Evolutionary conservation across 2,797 vertebrate species (phyloP).

Genomic region (Myiothlypis coronata): DNA sequence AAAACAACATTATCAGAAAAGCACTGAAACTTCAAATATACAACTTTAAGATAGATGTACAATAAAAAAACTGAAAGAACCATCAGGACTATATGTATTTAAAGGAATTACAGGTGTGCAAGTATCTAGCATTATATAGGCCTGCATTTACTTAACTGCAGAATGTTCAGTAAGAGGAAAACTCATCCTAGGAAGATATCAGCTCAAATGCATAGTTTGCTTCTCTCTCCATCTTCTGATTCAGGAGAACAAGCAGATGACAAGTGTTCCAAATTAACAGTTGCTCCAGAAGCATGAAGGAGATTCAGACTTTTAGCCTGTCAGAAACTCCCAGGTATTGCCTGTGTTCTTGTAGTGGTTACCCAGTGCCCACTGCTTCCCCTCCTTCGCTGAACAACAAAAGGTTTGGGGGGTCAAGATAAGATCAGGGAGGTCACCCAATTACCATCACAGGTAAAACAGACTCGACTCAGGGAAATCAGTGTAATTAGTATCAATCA

Average conservation of each 20-base stretch:
- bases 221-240: not conserved
- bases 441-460: not conserved
- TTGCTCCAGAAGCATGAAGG: not conserved
- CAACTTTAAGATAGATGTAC: not conserved
- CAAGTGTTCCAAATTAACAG: not conserved
- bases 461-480: not conserved
- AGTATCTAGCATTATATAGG: not conserved
- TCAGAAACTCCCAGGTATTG: not conserved
- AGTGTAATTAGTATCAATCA: not conserved
- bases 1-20: not conserved
- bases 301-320: not conserved
- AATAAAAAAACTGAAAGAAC: not conserved
- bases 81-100: not conserved
- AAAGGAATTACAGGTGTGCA: not conserved
- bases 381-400: not conserved
- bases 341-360: not conserved
- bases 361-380: not conserved
- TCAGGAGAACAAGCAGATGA: not conserved
- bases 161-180: not conserved
- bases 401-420: accelerated
- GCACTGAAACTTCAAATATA: not conserved
- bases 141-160: not conserved
- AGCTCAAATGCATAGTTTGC: not conserved
- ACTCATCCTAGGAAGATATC: not conserved
- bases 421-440: not conserved